Evolutionary conservation across 2,113 vertebrate species (phyloP), one percentile per base, ranked within the genome.

Genomic region (Chloebia gouldiae): DNA sequence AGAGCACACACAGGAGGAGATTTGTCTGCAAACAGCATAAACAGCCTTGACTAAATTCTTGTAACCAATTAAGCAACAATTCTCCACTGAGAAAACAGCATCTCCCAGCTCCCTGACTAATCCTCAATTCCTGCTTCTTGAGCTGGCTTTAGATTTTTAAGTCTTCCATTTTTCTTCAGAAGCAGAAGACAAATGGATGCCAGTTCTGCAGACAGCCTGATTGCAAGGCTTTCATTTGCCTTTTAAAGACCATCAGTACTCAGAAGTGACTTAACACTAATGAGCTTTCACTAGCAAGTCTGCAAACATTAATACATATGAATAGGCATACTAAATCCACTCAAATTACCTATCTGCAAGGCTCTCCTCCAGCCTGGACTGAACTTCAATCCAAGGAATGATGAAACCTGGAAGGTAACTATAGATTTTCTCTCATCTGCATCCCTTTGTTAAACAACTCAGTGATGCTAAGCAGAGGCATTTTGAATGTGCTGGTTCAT

Each of bases 11-110:
- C 81, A 95, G 79, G 79, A 93, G 80, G 61, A 78, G 66, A 76
- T 63, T 20, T 87, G 70, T 88, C 75, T 50, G 71, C 70, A 76
- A 50, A 56, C 49, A 91, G 65, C 94, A 93, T 50, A 57, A 93
- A 92, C 69, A 90, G 56, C 63, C 78, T 75, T 47, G 37, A 72
- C 65, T 76, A 35, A 90, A 81, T 69, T 92, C 69, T 66, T 87
- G 83, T 79, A 93, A 68, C 81, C 57, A 86, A 94, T 85, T 88
- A 91, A 90, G 72, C 40, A 83, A 81, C 45, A 69, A 50, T 51
- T 83, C 76, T 95, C 44, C 16, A 71, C 79, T 35, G 51, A 86
- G 70, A 85, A 83, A 57, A 75, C 61, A 68, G 70, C 91, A 80
- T 70, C 2, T 10, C 69, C 61, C 56, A 88, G 57, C 27, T 66